Percentiles rank a stretch among this genome's conserved stretches.
These are phyloP conservation scores for Spea hammondii DNA, from an alignment of 2,797 vertebrate species.

Conservation along the genomic window DNA sequence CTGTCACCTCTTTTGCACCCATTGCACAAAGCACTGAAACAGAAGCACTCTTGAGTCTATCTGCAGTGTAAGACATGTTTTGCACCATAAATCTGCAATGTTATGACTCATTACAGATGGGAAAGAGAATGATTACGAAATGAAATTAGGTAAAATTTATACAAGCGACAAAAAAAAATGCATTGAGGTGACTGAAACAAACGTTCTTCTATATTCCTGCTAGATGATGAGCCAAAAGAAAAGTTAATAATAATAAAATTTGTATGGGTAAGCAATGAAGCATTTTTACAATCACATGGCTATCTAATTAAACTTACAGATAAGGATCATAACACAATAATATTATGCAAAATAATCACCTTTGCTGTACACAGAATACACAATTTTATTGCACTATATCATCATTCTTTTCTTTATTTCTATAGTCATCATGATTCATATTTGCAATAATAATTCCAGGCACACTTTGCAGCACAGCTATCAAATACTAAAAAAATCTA, in stretches of 20 bases:
- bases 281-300: conserved; percentile 6
- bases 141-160: conserved; percentile 13
- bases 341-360: not conserved
- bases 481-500: no score
- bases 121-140: conserved; percentile 6
- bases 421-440: no score
- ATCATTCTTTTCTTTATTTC: no score
- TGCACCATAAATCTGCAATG: not conserved
- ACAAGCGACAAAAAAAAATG: not conserved
- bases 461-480: no score
- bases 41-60: not conserved
- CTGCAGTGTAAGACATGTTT: not conserved
- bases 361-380: no score
- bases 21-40: not conserved
- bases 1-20: not conserved
- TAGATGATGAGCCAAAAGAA: not conserved
- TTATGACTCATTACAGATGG: conserved; percentile 14
- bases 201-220: not conserved
- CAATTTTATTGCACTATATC: no score
- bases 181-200: not conserved
- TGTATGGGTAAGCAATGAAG: not conserved
- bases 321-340: not conserved
- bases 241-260: conserved; percentile 7
- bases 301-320: not conserved
- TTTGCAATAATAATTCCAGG: no score